Conservation (phyloP, 2,797 vertebrate genomes). For the Tiaroga cobitis region DNA sequence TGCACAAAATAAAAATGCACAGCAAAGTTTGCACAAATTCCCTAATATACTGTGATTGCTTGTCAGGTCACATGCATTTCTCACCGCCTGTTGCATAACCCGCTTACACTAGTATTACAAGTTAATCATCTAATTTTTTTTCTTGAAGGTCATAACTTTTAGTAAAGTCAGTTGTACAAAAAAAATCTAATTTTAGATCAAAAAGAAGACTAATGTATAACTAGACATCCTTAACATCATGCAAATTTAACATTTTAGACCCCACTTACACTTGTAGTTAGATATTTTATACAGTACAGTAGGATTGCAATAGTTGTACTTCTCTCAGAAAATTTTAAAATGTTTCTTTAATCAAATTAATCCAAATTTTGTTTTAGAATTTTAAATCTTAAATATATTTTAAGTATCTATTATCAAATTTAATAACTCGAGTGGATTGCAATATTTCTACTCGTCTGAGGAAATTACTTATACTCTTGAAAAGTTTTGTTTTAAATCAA, state of each 20-base stretch:
- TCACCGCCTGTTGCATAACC: not conserved
- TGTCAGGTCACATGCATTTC: not conserved
- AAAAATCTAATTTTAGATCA: not conserved
- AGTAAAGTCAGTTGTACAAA: not conserved
- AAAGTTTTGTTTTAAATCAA: not conserved
- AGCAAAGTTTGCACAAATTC: not conserved
- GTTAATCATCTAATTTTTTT: not conserved
- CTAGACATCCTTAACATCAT: not conserved
- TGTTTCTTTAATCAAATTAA: not conserved
- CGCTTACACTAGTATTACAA: not conserved
- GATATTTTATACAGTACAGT: too few species aligned
- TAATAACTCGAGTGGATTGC: not conserved
- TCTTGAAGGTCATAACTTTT: not conserved
- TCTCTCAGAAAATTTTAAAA: not conserved
- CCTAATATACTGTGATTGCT: not conserved
- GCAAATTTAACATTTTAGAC: not conserved
- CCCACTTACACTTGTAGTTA: not conserved
- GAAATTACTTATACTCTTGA: not conserved
- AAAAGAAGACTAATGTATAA: not conserved
- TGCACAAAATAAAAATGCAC: not conserved
- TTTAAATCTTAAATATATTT: not conserved
- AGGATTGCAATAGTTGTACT: not conserved
- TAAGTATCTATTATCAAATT: not conserved
- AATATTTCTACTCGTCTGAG: not conserved
- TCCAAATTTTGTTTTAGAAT: not conserved